These are phyloP conservation scores for Bombus sibiricus DNA, from an alignment of 1,140 invertebrate species.

Conservation along the genomic window DNA sequence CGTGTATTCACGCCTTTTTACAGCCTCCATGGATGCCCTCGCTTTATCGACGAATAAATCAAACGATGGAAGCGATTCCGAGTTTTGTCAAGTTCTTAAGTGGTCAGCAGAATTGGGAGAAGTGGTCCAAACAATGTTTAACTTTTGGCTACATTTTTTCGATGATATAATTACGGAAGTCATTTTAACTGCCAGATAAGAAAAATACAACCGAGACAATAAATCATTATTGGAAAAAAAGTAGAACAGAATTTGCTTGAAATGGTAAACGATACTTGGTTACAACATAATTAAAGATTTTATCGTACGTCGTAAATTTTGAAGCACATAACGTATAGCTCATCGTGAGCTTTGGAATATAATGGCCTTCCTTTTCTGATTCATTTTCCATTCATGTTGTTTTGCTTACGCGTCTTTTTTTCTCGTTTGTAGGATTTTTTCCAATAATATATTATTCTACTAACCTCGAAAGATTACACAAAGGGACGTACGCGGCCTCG, in stretches of 20 bases:
- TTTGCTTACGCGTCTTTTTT: neutral
- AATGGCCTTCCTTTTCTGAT: neutral
- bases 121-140: neutral
- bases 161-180: neutral
- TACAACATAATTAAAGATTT: neutral
- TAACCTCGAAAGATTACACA: neutral
- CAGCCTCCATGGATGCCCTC: no score
- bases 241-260: neutral
- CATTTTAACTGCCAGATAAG: neutral
- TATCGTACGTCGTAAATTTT: neutral
- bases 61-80: neutral
- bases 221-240: neutral
- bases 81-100: neutral
- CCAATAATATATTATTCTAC: neutral
- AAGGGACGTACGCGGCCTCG: neutral
- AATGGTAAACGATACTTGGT: neutral
- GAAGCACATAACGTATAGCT: neutral
- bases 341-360: neutral
- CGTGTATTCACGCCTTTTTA: neutral
- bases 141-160: no score
- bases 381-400: neutral
- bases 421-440: neutral
- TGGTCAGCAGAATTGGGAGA: neutral
- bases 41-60: neutral
- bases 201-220: neutral